Base-by-base conservation (phyloP, 2,888 invertebrate species). In the Pseudeuparius sepicola region DNA sequence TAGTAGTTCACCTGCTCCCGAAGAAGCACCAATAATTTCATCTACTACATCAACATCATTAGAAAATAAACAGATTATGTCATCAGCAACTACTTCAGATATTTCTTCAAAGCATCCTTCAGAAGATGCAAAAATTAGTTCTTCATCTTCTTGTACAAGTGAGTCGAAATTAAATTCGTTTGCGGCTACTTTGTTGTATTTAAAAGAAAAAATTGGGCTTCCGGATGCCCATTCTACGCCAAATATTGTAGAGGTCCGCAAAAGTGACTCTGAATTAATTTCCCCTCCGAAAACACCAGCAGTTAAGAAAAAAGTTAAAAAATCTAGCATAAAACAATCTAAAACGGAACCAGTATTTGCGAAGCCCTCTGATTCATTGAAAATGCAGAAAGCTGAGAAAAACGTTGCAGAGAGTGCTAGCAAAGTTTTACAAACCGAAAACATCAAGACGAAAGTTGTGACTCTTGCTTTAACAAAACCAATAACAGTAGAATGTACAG, bases 221-320 rank as follows among this genome's bases (percentile, higher is more conserved):
- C 72, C 72, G 3, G 65, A 65, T 17, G 69, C 70, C 29, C 69
- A 71, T 47, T 72, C 72, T 4, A 72, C 72, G 23, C 70, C 68
- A 14, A 45, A 48, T 33, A 24, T 37, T 20, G 7, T 26, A 33
- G 39, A 40, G 10, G 31, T 9, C 18, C n/a, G 16, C n/a, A 29
- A 14, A 26, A 29, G 17, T n/a, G n/a, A n/a, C n/a, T n/a, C n/a
- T n/a, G n/a, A n/a, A n/a, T n/a, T n/a, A n/a, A n/a, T n/a, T n/a
- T n/a, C n/a, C n/a, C n/a, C n/a, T n/a, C n/a, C n/a, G n/a, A n/a
- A n/a, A n/a, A n/a, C n/a, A n/a, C n/a, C n/a, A n/a, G n/a, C n/a
- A n/a, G n/a, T n/a, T n/a, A n/a, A n/a, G n/a, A n/a, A n/a, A n/a
- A n/a, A n/a, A n/a, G n/a, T n/a, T n/a, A n/a, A n/a, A n/a, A n/a